These are phyloP conservation scores for Mesaphorura yosii DNA, from an alignment of 1,140 invertebrate genomes.

Conservation along the genomic window DNA sequence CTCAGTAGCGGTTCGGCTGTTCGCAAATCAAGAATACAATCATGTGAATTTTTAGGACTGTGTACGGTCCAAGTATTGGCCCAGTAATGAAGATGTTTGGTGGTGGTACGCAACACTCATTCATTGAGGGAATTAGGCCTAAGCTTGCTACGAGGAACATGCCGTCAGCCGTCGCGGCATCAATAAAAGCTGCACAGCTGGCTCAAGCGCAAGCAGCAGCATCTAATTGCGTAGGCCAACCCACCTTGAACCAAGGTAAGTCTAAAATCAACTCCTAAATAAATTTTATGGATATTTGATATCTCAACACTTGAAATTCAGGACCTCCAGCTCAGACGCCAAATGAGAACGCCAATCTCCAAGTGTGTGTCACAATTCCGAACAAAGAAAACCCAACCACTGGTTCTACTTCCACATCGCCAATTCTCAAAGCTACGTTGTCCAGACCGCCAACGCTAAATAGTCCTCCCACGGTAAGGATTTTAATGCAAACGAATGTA, in stretches of 20 bases:
- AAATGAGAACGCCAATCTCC: background rate
- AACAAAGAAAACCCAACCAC: conserved; percentile 15
- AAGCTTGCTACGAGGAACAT: conserved; percentile 37
- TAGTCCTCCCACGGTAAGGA: conserved; percentile 17
- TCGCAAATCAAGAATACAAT: background rate
- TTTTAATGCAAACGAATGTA: too few species aligned
- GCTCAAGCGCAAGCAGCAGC: too few species aligned
- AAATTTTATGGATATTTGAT: too few species aligned
- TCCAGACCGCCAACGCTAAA: conserved; percentile 53
- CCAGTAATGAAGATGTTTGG: conserved; percentile 39
- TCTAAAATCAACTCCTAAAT: too few species aligned
- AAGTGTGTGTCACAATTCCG: background rate
- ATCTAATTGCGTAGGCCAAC: too few species aligned
- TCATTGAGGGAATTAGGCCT: conserved; percentile 35
- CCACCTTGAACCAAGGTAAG: too few species aligned
- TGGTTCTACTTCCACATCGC: conserved; percentile 37
- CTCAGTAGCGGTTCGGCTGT: background rate
- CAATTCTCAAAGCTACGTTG: conserved; percentile 64
- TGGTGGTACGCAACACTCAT: conserved; percentile 21
- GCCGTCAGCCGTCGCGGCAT: conserved; percentile 13
- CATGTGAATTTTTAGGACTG: conserved; percentile 45
- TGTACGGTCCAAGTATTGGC: conserved; percentile 63
- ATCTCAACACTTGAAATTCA: background rate
- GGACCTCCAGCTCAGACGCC: background rate
- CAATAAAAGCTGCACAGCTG: too few species aligned